Evolutionary conservation across 1,140 invertebrate genomes (phyloP), one percentile per base, ranked within the genome.

Genomic region (Drosophila ananassae): DNA sequence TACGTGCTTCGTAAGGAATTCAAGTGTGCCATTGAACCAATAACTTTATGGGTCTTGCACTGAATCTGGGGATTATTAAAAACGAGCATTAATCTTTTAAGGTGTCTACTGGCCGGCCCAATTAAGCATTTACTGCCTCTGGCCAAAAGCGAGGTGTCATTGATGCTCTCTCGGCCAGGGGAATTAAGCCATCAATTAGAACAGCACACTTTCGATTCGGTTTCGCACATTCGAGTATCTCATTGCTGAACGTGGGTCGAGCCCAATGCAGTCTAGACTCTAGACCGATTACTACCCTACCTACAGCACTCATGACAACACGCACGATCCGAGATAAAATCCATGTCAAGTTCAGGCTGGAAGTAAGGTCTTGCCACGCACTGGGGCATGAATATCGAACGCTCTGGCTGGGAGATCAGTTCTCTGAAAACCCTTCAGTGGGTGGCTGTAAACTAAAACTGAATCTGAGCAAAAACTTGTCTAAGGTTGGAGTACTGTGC

Each of bases 331-430:
- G 46, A 57, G 46, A 57, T 34, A 48, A 81, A 76, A 87, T 89
- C 78, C 74, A 82, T 87, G 82, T 87, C 82, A 87, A 87, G 82
- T 87, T 87, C 82, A 87, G 62, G 21, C 46, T 66, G 28, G 47
- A 52, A 58, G 60, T 85, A 87, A 87, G 82, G 82, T 82, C 74
- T 82, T 41, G 48, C 52, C 56, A 51, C 62, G 69, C 82, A 66
- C 71, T 89, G 74, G 78, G 82, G 78, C 83, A 62, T 87, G 83
- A 87, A 87, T 82, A 87, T 87, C 82, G 83, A 87, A 87, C 53
- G 55, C 61, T 34, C 17, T 32, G 25, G n/a, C 50, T 54, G 28
- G 12, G 28, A 57, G 72, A 34, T 69, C 59, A 30, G 59, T 61
- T 61, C 60, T 50, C 25, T 32, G 22, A 44, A 59, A 69, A 37